phyloP scores from a whole-genome alignment of 2,797 vertebrate genomes.

The Lemur catta region DNA sequence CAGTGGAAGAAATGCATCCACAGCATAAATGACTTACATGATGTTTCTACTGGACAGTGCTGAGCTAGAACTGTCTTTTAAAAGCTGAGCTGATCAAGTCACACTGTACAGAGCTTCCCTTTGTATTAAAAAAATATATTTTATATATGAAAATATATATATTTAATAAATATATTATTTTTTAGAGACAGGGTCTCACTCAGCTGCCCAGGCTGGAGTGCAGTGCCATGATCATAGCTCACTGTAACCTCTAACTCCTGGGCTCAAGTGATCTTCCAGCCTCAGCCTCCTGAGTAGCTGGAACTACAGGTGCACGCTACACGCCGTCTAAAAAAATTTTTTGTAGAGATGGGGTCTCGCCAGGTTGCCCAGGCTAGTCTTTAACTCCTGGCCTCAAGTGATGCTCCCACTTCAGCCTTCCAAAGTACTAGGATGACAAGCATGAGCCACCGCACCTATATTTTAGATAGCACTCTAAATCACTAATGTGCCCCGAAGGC shows the following conservation, averaged over 20 bases:
- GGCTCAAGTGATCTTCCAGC: background rate
- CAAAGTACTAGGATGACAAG: background rate
- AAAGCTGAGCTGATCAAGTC: conserved; percentile 1
- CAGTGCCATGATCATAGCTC: background rate
- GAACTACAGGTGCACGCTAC: background rate
- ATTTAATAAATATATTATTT: too few relatives aligned
- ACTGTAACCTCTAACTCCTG: background rate
- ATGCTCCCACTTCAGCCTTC: background rate
- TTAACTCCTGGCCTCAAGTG: background rate
- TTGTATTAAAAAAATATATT: background rate
- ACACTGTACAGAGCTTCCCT: background rate
- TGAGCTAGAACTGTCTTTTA: background rate
- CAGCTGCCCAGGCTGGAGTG: background rate
- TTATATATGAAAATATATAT: too few relatives aligned
- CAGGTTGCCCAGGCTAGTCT: background rate
- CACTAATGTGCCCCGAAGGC: background rate
- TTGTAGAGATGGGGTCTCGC: background rate
- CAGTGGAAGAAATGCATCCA: background rate
- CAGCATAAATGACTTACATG: background rate
- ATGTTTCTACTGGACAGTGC: background rate
- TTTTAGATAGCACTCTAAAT: background rate
- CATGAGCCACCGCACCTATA: background rate
- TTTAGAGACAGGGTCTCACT: background rate
- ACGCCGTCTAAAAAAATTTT: accelerated
- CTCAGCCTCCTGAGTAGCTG: background rate